Conservation (phyloP, 2,113 vertebrate species). For the Psephotus haematonotus region DNA sequence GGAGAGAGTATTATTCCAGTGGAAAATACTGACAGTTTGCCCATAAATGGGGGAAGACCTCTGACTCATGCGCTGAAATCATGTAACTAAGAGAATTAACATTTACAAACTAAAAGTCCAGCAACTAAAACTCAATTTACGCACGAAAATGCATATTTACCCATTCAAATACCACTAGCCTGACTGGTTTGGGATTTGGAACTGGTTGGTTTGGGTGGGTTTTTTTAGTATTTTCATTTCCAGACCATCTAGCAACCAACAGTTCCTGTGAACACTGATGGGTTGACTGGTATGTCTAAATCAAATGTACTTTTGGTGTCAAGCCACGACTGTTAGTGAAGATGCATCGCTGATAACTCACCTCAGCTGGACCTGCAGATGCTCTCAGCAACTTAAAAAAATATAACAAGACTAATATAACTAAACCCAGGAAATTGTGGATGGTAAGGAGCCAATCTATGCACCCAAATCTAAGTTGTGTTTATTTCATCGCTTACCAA, state of each 20-base stretch:
- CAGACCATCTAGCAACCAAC: not conserved
- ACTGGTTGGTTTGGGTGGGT: rapidly evolving
- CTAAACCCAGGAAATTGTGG: not conserved
- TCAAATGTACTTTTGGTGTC: not conserved
- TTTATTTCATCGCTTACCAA: not conserved
- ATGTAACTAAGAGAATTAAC: rapidly evolving
- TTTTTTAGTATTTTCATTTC: not conserved
- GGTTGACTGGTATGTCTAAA: not conserved
- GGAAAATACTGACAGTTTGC: not conserved
- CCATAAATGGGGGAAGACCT: not conserved
- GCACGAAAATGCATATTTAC: not conserved
- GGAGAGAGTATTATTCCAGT: not conserved
- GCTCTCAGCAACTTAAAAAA: conserved; percentile 34
- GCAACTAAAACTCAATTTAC: not conserved
- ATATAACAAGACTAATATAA: conserved; percentile 10
- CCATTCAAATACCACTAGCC: not conserved
- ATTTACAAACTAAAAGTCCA: not conserved
- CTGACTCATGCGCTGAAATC: not conserved
- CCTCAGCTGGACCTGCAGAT: not conserved
- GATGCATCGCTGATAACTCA: not conserved
- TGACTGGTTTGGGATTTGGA: not conserved
- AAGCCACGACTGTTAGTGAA: not conserved
- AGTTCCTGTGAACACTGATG: not conserved
- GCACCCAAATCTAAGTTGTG: not conserved
- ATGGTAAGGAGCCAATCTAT: not conserved